Conservation (phyloP, 2,888 invertebrate species). For the Leptinotarsa juncta region DNA sequence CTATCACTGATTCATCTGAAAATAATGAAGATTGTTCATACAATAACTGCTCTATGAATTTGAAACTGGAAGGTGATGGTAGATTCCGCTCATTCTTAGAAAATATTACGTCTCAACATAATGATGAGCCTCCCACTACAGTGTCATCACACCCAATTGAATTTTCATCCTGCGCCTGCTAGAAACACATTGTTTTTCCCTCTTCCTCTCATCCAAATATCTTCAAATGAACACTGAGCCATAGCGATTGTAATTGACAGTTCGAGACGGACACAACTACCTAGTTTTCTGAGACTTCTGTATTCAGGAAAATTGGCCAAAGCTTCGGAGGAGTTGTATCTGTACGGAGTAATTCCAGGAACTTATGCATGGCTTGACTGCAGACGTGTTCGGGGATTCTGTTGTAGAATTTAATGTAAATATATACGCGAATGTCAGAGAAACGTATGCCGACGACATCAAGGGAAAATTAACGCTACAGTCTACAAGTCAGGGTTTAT, state of each 20-base stretch:
- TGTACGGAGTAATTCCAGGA: background rate
- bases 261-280: background rate
- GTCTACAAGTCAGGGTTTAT: background rate
- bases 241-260: slow-evolving; percentile 2
- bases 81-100: too few relatives aligned
- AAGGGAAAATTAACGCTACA: background rate
- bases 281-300: background rate
- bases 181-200: background rate
- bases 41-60: too few relatives aligned
- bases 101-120: too few relatives aligned
- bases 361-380: slow-evolving; percentile 9
- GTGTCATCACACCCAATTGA: too few relatives aligned
- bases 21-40: too few relatives aligned
- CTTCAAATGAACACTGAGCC: background rate
- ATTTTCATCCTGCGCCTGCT: background rate
- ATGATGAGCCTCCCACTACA: too few relatives aligned
- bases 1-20: too few relatives aligned
- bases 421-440: background rate
- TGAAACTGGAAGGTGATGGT: too few relatives aligned
- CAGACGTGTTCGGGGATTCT: background rate
- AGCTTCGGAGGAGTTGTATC: slow-evolving; percentile 1
- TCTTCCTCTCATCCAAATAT: background rate
- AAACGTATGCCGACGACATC: background rate
- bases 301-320: background rate
- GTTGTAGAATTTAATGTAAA: background rate